phyloP scores from a whole-genome alignment of 2,113 vertebrate species.

The Dunckerocampus dactyliophorus region DNA sequence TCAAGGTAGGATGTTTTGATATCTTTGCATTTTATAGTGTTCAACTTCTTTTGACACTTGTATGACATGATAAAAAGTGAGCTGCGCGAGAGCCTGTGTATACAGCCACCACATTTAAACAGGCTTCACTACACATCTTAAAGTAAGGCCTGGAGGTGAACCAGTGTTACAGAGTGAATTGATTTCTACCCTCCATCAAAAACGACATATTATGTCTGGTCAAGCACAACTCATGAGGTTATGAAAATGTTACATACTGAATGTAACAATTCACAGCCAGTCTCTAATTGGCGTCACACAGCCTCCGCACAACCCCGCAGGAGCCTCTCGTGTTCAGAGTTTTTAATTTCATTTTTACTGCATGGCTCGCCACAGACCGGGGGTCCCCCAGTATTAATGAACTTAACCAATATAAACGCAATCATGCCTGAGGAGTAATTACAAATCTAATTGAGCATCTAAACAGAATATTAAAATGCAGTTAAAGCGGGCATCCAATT shows the following conservation, averaged over 20 bases:
- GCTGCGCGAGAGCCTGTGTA: too few species aligned
- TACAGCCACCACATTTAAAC: too few species aligned
- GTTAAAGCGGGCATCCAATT: slow-evolving; percentile 63
- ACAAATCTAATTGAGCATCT: slow-evolving; percentile 72
- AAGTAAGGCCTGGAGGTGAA: too few species aligned
- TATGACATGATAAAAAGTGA: not conserved
- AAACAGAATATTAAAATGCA: slow-evolving; percentile 69
- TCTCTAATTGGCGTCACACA: slow-evolving; percentile 27
- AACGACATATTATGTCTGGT: slow-evolving; percentile 23
- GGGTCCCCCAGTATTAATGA: slow-evolving; percentile 67
- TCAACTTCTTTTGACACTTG: not conserved
- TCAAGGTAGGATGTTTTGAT: not conserved
- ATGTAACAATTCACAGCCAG: slow-evolving; percentile 10
- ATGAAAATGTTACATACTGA: slow-evolving; percentile 16
- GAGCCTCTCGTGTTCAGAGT: slow-evolving; percentile 31
- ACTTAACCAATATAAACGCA: slow-evolving; percentile 68
- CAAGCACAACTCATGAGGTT: slow-evolving; percentile 9
- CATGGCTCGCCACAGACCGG: slow-evolving; percentile 57
- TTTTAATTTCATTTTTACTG: slow-evolving; percentile 69
- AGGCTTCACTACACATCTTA: too few species aligned
- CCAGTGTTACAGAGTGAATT: not conserved
- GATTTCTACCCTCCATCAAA: not conserved
- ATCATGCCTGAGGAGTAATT: slow-evolving; percentile 71
- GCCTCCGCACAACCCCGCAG: slow-evolving; percentile 25
- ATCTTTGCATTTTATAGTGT: not conserved